Percentiles rank a stretch among this genome's conserved stretches.
Evolutionary conservation across 1,140 invertebrate species (phyloP).

Genomic region (Fopius arisanus): DNA sequence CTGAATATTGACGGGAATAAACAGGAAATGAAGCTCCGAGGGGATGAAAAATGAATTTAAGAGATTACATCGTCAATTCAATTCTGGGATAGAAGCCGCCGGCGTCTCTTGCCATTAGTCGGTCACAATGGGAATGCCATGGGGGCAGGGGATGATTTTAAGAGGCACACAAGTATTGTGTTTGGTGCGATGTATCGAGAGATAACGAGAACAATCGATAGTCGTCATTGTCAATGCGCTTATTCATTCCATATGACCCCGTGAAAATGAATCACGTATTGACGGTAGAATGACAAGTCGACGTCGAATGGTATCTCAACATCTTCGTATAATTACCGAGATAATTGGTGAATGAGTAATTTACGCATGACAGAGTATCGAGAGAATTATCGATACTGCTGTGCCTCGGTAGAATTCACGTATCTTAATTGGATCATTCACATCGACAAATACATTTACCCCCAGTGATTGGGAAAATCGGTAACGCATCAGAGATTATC

Average conservation of each 20-base stretch:
- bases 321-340: neutral
- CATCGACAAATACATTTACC: neutral
- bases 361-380: neutral
- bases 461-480: too few species aligned
- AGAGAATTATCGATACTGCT: neutral
- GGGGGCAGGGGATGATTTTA: neutral
- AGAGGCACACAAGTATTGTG: neutral
- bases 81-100: neutral
- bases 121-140: neutral
- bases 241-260: neutral
- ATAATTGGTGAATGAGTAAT: neutral
- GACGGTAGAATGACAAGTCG: neutral
- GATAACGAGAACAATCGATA: slow-evolving; percentile 1
- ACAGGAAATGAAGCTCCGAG: too few species aligned
- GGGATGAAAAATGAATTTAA: neutral
- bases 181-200: neutral
- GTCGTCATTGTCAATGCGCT: neutral
- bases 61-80: neutral
- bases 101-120: neutral
- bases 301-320: neutral
- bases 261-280: neutral
- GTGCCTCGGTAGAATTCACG: neutral
- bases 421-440: slow-evolving; percentile 1
- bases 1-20: too few species aligned
- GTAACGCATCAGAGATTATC: too few species aligned